Conservation (phyloP, 2,888 invertebrate species). For the Pseudoips prasinana region DNA sequence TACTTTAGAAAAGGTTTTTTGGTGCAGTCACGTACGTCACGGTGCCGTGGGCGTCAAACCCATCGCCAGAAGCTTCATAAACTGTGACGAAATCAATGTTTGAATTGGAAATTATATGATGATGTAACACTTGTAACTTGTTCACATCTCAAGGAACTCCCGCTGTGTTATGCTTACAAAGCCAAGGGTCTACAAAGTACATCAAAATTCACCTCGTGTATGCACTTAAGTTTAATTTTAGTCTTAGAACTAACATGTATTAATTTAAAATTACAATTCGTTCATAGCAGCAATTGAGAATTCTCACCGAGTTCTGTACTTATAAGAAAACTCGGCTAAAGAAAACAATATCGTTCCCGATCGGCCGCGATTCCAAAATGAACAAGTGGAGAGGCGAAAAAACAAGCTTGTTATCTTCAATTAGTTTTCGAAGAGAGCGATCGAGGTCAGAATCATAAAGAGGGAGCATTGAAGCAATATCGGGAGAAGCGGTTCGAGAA, state of each 20-base stretch:
- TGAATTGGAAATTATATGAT: constrained; percentile 22
- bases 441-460: constrained; percentile 61
- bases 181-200: background rate
- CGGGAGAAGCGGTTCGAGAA: constrained; percentile 45
- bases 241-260: background rate
- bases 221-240: background rate
- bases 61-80: constrained; percentile 8
- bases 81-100: constrained; percentile 28
- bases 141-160: background rate
- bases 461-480: constrained; percentile 48
- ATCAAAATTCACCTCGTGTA: background rate
- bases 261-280: constrained; percentile 8
- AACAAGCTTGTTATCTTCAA: constrained; percentile 74
- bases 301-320: constrained; percentile 29
- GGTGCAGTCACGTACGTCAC: constrained; percentile 40
- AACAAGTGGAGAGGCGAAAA: constrained; percentile 57
- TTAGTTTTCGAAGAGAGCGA: constrained; percentile 66
- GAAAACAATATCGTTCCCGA: constrained; percentile 58
- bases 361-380: constrained; percentile 53
- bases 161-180: too few species aligned
- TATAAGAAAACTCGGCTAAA: constrained; percentile 40
- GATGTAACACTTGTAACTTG: constrained; percentile 2
- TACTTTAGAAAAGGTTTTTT: constrained; percentile 21
- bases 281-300: constrained; percentile 17
- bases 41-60: constrained; percentile 6